Conservation (phyloP, 2,113 vertebrate genomes). For the Amblyornis subalaris region DNA sequence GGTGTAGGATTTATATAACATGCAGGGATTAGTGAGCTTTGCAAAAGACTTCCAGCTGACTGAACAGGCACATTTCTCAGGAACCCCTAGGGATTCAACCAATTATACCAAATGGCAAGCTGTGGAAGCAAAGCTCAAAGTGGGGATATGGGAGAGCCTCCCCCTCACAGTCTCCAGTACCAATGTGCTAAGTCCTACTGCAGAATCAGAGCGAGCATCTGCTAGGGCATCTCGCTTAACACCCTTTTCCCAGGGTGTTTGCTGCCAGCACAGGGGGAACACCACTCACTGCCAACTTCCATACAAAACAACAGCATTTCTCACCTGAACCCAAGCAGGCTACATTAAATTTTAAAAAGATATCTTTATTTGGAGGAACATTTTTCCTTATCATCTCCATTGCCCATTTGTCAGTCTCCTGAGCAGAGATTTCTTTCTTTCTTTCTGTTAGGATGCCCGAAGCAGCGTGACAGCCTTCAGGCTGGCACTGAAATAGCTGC, state of each 20-base stretch:
- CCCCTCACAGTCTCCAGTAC: not conserved
- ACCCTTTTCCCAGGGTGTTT: not conserved
- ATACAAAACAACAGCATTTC: not conserved
- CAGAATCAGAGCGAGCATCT: constrained; percentile 3
- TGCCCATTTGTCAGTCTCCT: not conserved
- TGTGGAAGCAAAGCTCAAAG: not conserved
- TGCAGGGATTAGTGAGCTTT: constrained; percentile 40
- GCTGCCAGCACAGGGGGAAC: not conserved
- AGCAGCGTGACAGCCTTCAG: not conserved
- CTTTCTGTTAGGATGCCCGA: not conserved
- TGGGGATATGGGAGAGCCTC: not conserved
- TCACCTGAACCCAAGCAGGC: not conserved
- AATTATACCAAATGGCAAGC: not conserved
- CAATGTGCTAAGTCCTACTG: constrained; percentile 11
- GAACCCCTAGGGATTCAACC: constrained; percentile 5
- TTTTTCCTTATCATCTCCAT: not conserved
- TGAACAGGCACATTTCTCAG: constrained; percentile 53
- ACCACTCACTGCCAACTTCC: not conserved
- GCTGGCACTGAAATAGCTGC: not conserved
- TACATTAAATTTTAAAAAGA: not conserved
- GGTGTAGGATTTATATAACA: constrained; percentile 56
- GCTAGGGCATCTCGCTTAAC: constrained; percentile 26
- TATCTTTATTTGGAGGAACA: not conserved
- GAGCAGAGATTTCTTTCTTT: not conserved
- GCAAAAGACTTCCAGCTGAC: constrained; percentile 7